phyloP scores from a whole-genome alignment of 1,140 invertebrate genomes.

The Eriocheir sinensis region DNA sequence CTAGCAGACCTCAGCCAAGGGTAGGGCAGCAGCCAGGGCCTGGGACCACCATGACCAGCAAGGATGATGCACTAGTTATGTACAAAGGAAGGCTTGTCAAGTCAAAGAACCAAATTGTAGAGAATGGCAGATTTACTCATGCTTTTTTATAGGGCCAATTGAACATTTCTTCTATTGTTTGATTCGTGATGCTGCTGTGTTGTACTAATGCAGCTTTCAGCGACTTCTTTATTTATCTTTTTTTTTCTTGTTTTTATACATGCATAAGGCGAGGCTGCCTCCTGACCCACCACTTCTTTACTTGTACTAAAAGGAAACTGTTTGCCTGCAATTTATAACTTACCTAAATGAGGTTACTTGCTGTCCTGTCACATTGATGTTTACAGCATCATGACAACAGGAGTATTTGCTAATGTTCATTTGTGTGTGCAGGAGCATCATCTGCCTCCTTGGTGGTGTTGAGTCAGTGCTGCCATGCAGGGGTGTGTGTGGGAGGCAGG shows the following conservation, averaged over 20 bases:
- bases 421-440: not conserved
- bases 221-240: constrained; percentile 38
- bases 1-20: not conserved
- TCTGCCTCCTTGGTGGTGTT: not conserved
- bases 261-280: constrained; percentile 45
- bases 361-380: too few species aligned
- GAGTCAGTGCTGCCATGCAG: not conserved
- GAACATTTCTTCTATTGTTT: constrained; percentile 30
- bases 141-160: constrained; percentile 54
- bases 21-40: constrained; percentile 38
- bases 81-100: constrained; percentile 71
- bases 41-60: constrained; percentile 67
- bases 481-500: constrained; percentile 56
- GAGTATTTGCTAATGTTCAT: too few species aligned
- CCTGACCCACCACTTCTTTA: not conserved
- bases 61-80: constrained; percentile 70
- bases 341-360: too few species aligned
- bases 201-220: constrained; percentile 61
- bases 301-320: not conserved
- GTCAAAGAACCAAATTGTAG: constrained; percentile 62
- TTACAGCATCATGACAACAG: too few species aligned
- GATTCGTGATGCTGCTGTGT: constrained; percentile 57
- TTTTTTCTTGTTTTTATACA: not conserved
- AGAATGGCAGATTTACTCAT: constrained; percentile 66
- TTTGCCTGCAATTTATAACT: too few species aligned